Base-by-base conservation (phyloP, 2,113 vertebrate genomes). In the Todiramphus saurophagus region DNA sequence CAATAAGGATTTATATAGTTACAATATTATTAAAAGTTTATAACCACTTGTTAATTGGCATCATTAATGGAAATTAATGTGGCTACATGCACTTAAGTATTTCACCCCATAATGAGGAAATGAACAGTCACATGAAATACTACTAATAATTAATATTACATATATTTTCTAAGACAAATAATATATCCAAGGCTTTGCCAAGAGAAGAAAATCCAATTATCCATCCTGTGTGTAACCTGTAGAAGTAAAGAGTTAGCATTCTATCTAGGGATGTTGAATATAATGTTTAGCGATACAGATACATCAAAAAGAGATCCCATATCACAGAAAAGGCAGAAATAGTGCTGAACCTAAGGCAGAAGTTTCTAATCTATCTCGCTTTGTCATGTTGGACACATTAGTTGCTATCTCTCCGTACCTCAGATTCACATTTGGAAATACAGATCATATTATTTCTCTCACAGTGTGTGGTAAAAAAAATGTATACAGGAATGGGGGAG, bases 41-140 rank as follows among this genome's bases (percentile, higher is more conserved):
- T 95, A 94, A 81, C 17, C 7, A 19, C 77, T 92, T 74, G 16
- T 14, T 93, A 94, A 94, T 95, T 94, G 69, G 2, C 46, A 78
- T 83, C n/a, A 90, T 93, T 96, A 96, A 92, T 89, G 68, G 93
- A 92, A 96, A 96, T 83, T 64, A 87, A 89, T 93, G 27, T 75
- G 39, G 43, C 11, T 89, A 46, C n/a, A 53, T 20, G 18, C 14
- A 44, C 20, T 81, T 72, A 67, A 92, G 56, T 59, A 16, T 92
- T 95, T 92, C 53, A 81, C 16, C 20, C 39, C 2, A 13, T 77
- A 92, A 86, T 72, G 68, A 89, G 56, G 76, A 96, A 96, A 95
- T 78, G 85, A 94, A 87, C 76, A 87, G 33, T 89, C 64, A 74
- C 12, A 18, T 78, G 79, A 96, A 92, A 89, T 89, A 62, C 11